Conservation (phyloP, 1,140 invertebrate species). For the Frieseomelitta varia region DNA sequence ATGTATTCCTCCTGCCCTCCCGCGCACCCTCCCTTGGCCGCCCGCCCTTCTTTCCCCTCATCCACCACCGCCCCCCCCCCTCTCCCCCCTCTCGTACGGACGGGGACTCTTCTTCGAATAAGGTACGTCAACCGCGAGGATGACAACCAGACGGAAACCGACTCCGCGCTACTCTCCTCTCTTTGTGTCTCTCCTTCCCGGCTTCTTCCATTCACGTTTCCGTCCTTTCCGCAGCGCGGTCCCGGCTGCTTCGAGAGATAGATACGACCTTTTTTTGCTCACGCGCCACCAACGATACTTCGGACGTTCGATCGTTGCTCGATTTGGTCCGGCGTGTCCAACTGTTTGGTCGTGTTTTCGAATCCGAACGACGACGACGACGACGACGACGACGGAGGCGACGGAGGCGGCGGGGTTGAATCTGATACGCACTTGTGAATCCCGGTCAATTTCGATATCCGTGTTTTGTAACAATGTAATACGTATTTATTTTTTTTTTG, state of each 20-base stretch:
- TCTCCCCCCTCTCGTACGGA: constrained; percentile 25
- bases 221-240: constrained; percentile 3
- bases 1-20: constrained; percentile 61
- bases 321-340: background rate
- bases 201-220: constrained; percentile 63
- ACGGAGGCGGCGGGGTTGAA: too few relatives aligned
- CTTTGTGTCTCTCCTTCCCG: background rate
- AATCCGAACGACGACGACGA: background rate
- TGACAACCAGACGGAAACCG: constrained; percentile 63
- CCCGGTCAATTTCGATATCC: too few relatives aligned
- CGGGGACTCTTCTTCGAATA: constrained; percentile 63
- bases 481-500: too few relatives aligned
- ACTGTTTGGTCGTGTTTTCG: background rate
- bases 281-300: background rate
- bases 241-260: background rate
- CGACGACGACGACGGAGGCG: too few relatives aligned
- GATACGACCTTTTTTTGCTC: constrained; percentile 12
- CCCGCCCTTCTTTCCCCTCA: constrained; percentile 20
- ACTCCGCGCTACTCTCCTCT: constrained; percentile 44
- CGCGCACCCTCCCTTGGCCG: constrained; percentile 37
- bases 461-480: too few relatives aligned
- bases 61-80: constrained; percentile 28
- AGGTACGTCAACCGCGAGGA: constrained; percentile 66
- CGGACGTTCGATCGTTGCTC: background rate
- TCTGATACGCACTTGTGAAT: too few relatives aligned